Base-by-base conservation (phyloP, 1,140 invertebrate genomes). In the Microplitis demolitor region DNA sequence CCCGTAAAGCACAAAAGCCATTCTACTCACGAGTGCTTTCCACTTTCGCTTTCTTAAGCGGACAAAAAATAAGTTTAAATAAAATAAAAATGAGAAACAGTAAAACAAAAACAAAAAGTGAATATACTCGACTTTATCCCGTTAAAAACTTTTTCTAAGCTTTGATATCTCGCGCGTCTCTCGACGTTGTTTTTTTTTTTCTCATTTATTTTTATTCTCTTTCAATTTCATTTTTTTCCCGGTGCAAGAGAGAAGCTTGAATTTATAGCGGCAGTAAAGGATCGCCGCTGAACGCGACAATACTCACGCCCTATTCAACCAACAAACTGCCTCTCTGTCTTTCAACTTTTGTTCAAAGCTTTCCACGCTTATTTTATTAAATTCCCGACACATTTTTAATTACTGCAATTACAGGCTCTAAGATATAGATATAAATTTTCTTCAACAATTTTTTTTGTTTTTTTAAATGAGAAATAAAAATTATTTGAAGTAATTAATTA, bases 61-160 rank as follows among this genome's bases (percentile, higher is more conserved):
- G 61, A 13, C 14, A 37, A 53, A 35, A 72, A 60, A 69, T 53
- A 66, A 33, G 35, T 45, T 34, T 54, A 31, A 67, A 69, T 34
- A 31, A 67, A 35, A 33, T 11, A 24, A 51, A 34, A 72, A 35
- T 39, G 45, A 50, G 53, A 69, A 70, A 62, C 66, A 53, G 9
- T 35, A 67, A 14, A 33, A 67, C 11, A 58, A 54, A 54, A 54
- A 54, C 53, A 50, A 39, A 53, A 67, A n/a, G 53, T 54, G 66
- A 67, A 67, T 50, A 67, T 50, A 50, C 69, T 64, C 56, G 67
- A 64, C 68, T 50, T 73, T 73, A 76, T 76, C 71, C 71, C 71
- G 68, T 73, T 76, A 73, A 73, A 75, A 73, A 45, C 39, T 68
- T 76, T 71, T 54, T 35, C 53, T 31, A 13, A 60, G 71, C 71